Base-by-base conservation (phyloP, 1,140 invertebrate genomes). In the Microplitis mediator region DNA sequence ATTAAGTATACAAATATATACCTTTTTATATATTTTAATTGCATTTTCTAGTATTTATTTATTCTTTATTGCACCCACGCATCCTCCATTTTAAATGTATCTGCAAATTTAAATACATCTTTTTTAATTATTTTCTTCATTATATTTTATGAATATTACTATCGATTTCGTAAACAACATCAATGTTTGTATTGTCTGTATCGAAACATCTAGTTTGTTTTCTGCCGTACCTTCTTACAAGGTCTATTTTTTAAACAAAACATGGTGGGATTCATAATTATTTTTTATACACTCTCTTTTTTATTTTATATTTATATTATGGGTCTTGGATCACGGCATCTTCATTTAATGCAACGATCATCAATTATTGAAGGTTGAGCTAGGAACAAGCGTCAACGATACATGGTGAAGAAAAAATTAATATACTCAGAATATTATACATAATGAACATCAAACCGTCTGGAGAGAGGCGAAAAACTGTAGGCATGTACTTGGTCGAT, bases 261-360 rank as follows among this genome's bases (percentile, higher is more conserved):
- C 14, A 56, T 54, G 70, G 35, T 71, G 67, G 66, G 69, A 72
- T 72, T 74, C 14, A 65, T 69, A 66, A 74, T 74, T 60, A 74
- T 72, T 71, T 76, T 69, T 70, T 71, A 60, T 60, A 36, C 54
- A 61, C 8, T 23, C 39, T 54, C 34, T 50, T 6, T 62, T 58
- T 66, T 39, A 36, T 11, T 31, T 36, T 45, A 34, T 34, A 52
- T 50, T 8, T 51, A 35, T 31, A 31, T 5, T 34, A 65, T 51
- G 61, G 65, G 62, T 36, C 67, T 58, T 71, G 73, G 73, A 65
- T 68, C 69, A 69, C 69, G 61, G 67, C 35, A 45, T 66, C 73
- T 74, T 58, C 54, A 62, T 68, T 64, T 60, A 54, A 58, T 31
- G 23, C 36, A 39, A 14, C 64, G 69, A 34, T 65, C 73, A 74